Conservation (phyloP, 2,797 vertebrate species). For the Enteromius mattozi region DNA sequence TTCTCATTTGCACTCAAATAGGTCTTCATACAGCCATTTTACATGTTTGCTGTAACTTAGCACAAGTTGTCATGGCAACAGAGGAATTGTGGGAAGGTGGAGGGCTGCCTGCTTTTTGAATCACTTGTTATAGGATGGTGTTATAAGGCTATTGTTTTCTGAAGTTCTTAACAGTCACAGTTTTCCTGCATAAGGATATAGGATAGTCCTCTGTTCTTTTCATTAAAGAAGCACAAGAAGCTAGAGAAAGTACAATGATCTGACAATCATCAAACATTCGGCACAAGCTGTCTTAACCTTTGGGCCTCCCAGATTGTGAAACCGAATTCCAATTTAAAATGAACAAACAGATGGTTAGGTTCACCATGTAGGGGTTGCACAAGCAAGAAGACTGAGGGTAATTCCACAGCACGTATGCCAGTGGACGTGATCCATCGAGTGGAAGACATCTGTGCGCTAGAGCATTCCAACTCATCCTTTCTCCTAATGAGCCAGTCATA, state of each 20-base stretch:
- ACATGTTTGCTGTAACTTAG: conserved; percentile 29
- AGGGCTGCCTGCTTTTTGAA: conserved; percentile 2
- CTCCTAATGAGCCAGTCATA: conserved; percentile 25
- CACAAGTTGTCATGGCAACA: conserved; percentile 33
- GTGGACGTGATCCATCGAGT: neutral
- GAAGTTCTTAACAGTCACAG: neutral
- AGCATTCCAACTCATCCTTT: conserved; percentile 34
- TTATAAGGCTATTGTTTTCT: neutral
- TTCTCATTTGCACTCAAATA: conserved; percentile 53
- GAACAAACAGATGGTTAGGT: conserved; percentile 36
- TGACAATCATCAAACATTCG: conserved; percentile 49
- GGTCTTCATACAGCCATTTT: conserved; percentile 19
- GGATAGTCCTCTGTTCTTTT: neutral
- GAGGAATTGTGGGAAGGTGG: conserved; percentile 36
- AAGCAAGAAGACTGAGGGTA: conserved; percentile 10
- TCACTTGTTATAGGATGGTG: neutral
- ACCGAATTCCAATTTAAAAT: neutral
- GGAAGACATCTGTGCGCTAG: conserved; percentile 1
- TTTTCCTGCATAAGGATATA: conserved; percentile 8
- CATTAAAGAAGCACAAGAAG: conserved; percentile 46
- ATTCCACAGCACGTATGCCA: conserved; percentile 6
- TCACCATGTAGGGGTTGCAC: conserved; percentile 3
- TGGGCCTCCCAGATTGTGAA: conserved; percentile 28
- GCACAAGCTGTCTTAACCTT: conserved; percentile 28
- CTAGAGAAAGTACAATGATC: conserved; percentile 32